These are phyloP conservation scores for Acanthoscelides obtectus DNA, from an alignment of 2,888 invertebrate genomes.

Conservation along the genomic window DNA sequence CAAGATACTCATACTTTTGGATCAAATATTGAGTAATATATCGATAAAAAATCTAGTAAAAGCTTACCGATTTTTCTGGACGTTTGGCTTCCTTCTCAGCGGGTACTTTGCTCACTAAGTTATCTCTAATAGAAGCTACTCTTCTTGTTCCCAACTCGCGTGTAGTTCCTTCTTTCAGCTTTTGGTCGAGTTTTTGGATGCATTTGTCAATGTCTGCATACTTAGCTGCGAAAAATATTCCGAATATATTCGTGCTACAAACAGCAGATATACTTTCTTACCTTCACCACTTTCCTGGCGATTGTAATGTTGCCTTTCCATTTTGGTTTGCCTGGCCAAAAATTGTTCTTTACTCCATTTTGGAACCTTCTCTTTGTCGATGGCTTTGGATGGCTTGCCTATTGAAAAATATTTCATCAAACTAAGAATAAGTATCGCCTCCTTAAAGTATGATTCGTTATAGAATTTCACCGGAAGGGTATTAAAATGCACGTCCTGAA, in stretches of 20 bases:
- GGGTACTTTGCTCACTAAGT: conserved; percentile 53
- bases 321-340: conserved; percentile 64
- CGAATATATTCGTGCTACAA: conserved; percentile 1
- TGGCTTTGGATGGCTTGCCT: conserved; percentile 49
- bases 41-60: too few relatives aligned
- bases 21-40: too few relatives aligned
- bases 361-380: conserved; percentile 69
- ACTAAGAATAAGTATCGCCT: too few relatives aligned
- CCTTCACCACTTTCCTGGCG: conserved; percentile 55
- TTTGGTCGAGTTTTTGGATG: conserved; percentile 65
- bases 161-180: conserved; percentile 72
- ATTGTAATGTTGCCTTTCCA: conserved; percentile 61
- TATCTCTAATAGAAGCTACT: conserved; percentile 84
- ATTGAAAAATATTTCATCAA: background rate
- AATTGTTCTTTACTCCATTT: conserved; percentile 88
- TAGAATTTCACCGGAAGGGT: too few relatives aligned
- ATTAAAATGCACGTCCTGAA: too few relatives aligned
- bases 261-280: conserved; percentile 9
- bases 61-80: conserved; percentile 53
- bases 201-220: conserved; percentile 70
- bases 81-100: conserved; percentile 23
- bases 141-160: conserved; percentile 67
- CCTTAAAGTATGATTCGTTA: too few relatives aligned
- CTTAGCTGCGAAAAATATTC: conserved; percentile 49
- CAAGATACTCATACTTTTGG: too few relatives aligned